These are phyloP conservation scores for Elmis aenea DNA, from an alignment of 2,888 invertebrate species.

Conservation along the genomic window DNA sequence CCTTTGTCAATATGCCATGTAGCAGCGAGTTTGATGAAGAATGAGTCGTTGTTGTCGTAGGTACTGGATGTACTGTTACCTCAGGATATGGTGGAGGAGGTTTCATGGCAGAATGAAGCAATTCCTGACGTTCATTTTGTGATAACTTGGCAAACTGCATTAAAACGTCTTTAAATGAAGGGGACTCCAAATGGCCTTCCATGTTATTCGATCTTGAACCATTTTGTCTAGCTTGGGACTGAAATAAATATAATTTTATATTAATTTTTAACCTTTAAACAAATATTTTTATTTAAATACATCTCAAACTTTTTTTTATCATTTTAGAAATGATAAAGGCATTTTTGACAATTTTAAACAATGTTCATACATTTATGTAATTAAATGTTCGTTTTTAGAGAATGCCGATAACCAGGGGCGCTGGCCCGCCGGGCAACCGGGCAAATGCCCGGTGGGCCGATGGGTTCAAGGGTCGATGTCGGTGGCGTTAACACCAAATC, in stretches of 20 bases:
- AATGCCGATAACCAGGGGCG: too few species aligned
- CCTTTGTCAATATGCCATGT: conserved; percentile 74
- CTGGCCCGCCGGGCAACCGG: too few species aligned
- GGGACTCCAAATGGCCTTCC: conserved; percentile 43
- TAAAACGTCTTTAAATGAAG: conserved; percentile 67
- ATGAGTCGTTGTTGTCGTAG: conserved; percentile 33
- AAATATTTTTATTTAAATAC: too few species aligned
- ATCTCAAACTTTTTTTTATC: too few species aligned
- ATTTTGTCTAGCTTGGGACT: conserved; percentile 35
- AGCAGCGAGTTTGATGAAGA: conserved; percentile 62
- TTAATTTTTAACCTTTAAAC: neutral
- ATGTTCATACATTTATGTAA: too few species aligned
- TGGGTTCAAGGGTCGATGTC: too few species aligned
- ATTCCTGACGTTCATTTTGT: conserved; percentile 48
- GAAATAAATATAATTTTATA: neutral
- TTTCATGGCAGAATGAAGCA: conserved; percentile 41
- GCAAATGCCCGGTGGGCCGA: too few species aligned
- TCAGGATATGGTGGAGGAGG: conserved; percentile 70
- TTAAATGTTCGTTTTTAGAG: too few species aligned
- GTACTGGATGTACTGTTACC: conserved; percentile 72
- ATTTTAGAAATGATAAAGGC: too few species aligned
- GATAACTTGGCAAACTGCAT: conserved; percentile 67
- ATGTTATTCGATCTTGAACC: conserved; percentile 50
- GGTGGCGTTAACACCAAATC: too few species aligned
- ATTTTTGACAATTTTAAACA: too few species aligned